Evolutionary conservation across 2,888 invertebrate species (phyloP), one percentile per base, ranked within the genome.

Genomic region (Aromia moschata): DNA sequence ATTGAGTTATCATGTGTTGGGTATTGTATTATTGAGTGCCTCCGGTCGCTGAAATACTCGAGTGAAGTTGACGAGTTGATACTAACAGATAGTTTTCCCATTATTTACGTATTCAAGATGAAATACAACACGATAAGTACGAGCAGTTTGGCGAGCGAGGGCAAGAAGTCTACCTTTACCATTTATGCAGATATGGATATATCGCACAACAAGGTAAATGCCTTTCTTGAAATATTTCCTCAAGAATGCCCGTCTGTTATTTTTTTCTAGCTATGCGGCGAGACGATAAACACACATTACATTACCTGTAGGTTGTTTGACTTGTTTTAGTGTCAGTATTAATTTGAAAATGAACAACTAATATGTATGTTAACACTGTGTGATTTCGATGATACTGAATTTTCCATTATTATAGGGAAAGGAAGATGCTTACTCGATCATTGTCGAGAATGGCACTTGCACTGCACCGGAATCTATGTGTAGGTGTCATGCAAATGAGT

Each of bases 71-170:
- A 30, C 30, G 37, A 37, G 37, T 40, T 36, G 12, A 31, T 43
- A 9, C 14, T 31, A 10, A n/a, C n/a, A n/a, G n/a, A n/a, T n/a
- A n/a, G n/a, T n/a, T n/a, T n/a, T n/a, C n/a, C n/a, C n/a, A n/a
- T n/a, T n/a, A n/a, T n/a, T 25, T 25, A 25, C 30, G 9, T 7
- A 7, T n/a, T 33, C 18, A 58, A 56, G 41, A 81, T 87, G 87
- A 86, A 86, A 83, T 86, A 86, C 80, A 85, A 86, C 67, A 85
- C 86, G 68, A 85, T 87, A 17, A 84, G 87, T 72, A 86, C 87
- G 65, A 87, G 87, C 79, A 87, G 86, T 79, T 84, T 88, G 74
- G 84, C 86, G 76, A 85, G 85, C 75, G 89, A 89, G 74, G 85
- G 84, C 72, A 88, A 87, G 74, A 86, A 87, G 72, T 87, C 88